These are phyloP conservation scores for Haliaeetus leucogaster DNA, from an alignment of 2,113 vertebrate species.

Conservation along the genomic window DNA sequence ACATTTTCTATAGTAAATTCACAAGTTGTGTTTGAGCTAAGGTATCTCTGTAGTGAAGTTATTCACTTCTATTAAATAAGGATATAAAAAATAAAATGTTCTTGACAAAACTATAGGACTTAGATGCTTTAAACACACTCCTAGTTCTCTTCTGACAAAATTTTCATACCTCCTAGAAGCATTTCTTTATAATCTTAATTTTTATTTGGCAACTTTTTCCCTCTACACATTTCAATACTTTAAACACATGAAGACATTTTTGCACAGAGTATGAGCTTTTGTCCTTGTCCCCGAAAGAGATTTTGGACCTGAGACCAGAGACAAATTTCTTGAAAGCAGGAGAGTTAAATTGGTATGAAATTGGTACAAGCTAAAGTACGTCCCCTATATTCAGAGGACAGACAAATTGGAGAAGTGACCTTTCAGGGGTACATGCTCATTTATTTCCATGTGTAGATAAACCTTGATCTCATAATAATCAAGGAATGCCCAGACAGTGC, in stretches of 20 bases:
- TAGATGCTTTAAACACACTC: background rate
- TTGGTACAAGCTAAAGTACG: background rate
- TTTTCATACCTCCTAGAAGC: background rate
- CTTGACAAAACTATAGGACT: background rate
- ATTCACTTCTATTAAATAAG: background rate
- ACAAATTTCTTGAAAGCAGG: background rate
- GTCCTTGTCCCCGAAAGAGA: background rate
- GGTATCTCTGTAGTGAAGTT: background rate
- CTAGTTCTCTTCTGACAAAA: background rate
- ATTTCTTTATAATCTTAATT: background rate
- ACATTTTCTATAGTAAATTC: background rate
- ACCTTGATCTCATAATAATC: background rate
- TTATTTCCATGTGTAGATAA: background rate
- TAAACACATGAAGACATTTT: background rate
- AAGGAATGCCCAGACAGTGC: background rate
- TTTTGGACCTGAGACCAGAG: background rate
- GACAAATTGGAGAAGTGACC: background rate
- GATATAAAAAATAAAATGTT: background rate
- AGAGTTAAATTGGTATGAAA: background rate
- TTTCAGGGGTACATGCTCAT: background rate
- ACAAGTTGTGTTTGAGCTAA: background rate
- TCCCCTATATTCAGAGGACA: background rate
- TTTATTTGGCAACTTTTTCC: background rate
- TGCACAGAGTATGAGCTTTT: background rate
- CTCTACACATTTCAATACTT: background rate